Evolutionary conservation across 2,888 invertebrate genomes (phyloP).

Genomic region (Syrphus vitripennis): DNA sequence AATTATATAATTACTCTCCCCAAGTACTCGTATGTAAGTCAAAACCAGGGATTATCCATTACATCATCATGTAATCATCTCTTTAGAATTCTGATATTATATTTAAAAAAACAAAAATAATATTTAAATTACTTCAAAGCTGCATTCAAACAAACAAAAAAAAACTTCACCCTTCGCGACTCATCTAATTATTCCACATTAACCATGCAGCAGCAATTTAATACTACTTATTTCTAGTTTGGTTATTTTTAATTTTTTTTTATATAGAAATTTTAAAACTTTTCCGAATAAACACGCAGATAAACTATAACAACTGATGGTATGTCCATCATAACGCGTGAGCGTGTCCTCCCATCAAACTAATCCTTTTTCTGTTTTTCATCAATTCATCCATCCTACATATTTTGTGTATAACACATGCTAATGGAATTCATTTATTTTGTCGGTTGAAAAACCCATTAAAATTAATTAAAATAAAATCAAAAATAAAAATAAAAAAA

Average conservation of each 20-base stretch:
- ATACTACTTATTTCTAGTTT: not conserved
- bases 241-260: not conserved
- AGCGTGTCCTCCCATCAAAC: not conserved
- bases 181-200: not conserved
- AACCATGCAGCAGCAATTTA: not conserved
- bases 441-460: constrained; percentile 58
- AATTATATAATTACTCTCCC: not conserved
- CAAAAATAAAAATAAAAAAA: not conserved
- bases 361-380: not conserved
- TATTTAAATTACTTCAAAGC: not conserved
- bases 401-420: not conserved
- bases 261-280: no score
- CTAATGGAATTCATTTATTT: constrained; percentile 62
- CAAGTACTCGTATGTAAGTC: not conserved
- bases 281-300: not conserved
- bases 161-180: not conserved
- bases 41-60: not conserved
- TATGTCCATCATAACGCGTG: not conserved
- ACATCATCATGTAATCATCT: not conserved
- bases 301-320: not conserved
- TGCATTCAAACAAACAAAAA: not conserved
- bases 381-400: not conserved
- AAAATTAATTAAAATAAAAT: constrained; percentile 47
- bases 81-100: not conserved
- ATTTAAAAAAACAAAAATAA: no score